Evolutionary conservation across 2,888 invertebrate genomes (phyloP).

Genomic region (Melanchra persicariae): DNA sequence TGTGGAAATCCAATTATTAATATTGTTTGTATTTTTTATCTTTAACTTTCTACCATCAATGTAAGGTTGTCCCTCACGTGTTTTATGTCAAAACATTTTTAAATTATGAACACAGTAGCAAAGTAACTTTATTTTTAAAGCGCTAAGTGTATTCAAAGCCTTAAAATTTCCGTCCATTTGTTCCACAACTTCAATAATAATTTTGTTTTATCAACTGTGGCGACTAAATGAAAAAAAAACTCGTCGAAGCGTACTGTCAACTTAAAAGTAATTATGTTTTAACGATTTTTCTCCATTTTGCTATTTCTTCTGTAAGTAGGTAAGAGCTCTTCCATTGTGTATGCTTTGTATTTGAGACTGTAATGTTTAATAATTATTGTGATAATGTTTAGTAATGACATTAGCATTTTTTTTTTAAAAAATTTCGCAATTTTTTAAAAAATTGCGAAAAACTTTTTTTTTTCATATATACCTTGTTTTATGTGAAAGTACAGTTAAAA

Average conservation of each 20-base stretch:
- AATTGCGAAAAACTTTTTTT: too few relatives aligned
- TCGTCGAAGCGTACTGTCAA: slow-evolving; percentile 9
- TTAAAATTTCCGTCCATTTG: slow-evolving; percentile 9
- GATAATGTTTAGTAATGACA: not conserved
- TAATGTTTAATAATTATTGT: not conserved
- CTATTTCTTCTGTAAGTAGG: slow-evolving; percentile 15
- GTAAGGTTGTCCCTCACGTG: not conserved
- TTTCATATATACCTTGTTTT: too few relatives aligned
- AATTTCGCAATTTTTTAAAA: too few relatives aligned
- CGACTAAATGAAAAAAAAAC: slow-evolving; percentile 31
- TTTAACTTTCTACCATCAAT: not conserved
- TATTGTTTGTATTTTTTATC: not conserved
- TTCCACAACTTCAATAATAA: slow-evolving; percentile 23
- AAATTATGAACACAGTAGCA: too few relatives aligned
- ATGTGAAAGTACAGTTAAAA: too few relatives aligned
- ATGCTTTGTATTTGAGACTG: not conserved
- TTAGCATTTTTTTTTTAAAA: not conserved
- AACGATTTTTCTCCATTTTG: slow-evolving; percentile 44
- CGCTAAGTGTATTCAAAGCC: not conserved
- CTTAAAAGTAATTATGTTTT: slow-evolving; percentile 47
- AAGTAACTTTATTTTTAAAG: too few relatives aligned
- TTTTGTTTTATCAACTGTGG: slow-evolving; percentile 19
- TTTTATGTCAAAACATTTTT: not conserved
- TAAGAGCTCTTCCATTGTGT: slow-evolving; percentile 11
- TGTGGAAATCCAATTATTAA: not conserved